Evolutionary conservation across 1,140 invertebrate species (phyloP).

Genomic region (Drosophila guanche): DNA sequence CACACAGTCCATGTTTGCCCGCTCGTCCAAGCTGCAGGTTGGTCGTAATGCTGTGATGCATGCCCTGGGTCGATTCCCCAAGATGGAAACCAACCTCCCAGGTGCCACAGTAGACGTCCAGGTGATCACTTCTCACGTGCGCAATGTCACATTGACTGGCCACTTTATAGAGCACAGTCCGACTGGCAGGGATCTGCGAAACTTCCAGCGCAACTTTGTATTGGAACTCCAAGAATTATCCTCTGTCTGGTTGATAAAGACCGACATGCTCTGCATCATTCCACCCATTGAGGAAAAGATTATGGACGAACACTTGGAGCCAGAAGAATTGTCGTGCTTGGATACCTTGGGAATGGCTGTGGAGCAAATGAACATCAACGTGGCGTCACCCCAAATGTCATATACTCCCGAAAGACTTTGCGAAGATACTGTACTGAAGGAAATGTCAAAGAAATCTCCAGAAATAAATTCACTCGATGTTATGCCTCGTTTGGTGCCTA

Average conservation of each 20-base stretch:
- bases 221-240: background rate
- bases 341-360: no score
- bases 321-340: no score
- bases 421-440: no score
- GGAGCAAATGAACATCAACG: background rate
- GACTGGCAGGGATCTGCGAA: background rate
- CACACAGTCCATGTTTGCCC: slow-evolving; percentile 12
- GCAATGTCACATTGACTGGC: slow-evolving; percentile 31
- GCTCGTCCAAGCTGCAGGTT: slow-evolving; percentile 23
- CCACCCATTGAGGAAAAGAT: background rate
- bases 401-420: no score
- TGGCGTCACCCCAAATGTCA: no score
- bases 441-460: background rate
- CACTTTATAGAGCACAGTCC: background rate
- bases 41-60: slow-evolving; percentile 4
- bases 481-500: background rate
- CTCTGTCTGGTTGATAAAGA: slow-evolving; percentile 36
- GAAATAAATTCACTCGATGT: background rate
- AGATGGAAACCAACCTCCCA: background rate
- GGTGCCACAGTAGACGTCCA: slow-evolving; percentile 5
- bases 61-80: slow-evolving; percentile 31
- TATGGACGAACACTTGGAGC: background rate
- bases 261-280: slow-evolving; percentile 32
- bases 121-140: background rate
- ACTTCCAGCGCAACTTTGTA: slow-evolving; percentile 34